Conservation (phyloP, 2,113 vertebrate species). For the Microtus oregoni region DNA sequence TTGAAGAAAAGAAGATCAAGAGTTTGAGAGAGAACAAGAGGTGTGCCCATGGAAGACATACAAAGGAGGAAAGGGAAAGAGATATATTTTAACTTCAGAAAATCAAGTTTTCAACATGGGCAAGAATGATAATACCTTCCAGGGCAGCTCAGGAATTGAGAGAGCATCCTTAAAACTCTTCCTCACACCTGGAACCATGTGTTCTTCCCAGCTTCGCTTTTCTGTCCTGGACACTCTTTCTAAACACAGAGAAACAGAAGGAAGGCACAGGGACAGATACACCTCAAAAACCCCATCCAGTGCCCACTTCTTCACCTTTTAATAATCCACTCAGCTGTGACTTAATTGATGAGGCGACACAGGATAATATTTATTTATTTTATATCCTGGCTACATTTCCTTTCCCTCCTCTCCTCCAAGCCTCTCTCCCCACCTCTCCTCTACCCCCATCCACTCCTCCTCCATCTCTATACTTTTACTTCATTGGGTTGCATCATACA, state of each 20-base stretch:
- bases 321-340: background rate
- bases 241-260: background rate
- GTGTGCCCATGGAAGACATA: too few relatives aligned
- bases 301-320: background rate
- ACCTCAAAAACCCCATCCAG: background rate
- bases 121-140: background rate
- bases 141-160: background rate
- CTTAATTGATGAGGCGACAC: background rate
- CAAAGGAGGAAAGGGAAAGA: too few relatives aligned
- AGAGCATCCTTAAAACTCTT: background rate
- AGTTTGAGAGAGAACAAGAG: too few relatives aligned
- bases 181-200: background rate
- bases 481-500: background rate
- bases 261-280: background rate
- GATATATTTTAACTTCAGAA: background rate
- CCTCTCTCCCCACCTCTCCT: background rate
- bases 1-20: too few relatives aligned
- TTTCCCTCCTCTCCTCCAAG: background rate
- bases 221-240: background rate
- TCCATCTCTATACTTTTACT: background rate
- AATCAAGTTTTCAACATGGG: background rate
- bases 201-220: background rate
- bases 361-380: background rate
- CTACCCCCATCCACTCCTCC: background rate
- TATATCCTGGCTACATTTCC: background rate